Evolutionary conservation across 2,888 invertebrate genomes (phyloP), one percentile per base, ranked within the genome.

Genomic region (Hipparchia sbordonii): DNA sequence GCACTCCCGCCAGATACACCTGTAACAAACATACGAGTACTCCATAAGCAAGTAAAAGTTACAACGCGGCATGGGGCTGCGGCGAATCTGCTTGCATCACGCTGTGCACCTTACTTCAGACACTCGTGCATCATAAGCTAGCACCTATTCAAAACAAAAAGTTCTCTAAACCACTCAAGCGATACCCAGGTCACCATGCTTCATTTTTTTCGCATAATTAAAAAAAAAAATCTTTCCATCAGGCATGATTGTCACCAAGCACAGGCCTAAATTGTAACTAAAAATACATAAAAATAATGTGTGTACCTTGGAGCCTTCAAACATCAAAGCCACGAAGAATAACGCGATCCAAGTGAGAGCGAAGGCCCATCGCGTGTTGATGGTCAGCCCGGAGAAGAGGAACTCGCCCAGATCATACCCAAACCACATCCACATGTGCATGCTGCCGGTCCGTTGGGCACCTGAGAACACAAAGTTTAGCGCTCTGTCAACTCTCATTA

Each of bases 341-440:
- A 96, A 88, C 65, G 93, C 92, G 63, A 95, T 84, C 89, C 96
- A 96, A 1, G 95, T 94, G 74, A 94, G 90, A 6, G 95, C 86
- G 77, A 96, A 91, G 52, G 95, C 90, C 87, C 91, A 89, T 5
- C 90, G 85, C 56, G 94, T 89, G 79, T 83, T 89, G 71, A 96
- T 92, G 77, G 91, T 89, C 66, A 95, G 94, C 39, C 96, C 96
- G 65, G 95, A 86, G 86, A 96, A 95, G 81, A 96, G 86, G 85
- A 96, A 96, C 77, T 95, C 92, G 13, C 95, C 94, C 72, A 96
- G 87, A 83, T 95, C 88, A 77, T 92, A 94, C 70, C 95, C 95
- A 87, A 95, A 96, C 95, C 95, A 96, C 91, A 96, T 96, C 86
- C 91, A 94, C 95, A 95, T 95, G 80, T 95, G 95, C 96, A 96